These are phyloP conservation scores for Pheucticus melanocephalus DNA, from an alignment of 2,113 vertebrate genomes.

Conservation along the genomic window DNA sequence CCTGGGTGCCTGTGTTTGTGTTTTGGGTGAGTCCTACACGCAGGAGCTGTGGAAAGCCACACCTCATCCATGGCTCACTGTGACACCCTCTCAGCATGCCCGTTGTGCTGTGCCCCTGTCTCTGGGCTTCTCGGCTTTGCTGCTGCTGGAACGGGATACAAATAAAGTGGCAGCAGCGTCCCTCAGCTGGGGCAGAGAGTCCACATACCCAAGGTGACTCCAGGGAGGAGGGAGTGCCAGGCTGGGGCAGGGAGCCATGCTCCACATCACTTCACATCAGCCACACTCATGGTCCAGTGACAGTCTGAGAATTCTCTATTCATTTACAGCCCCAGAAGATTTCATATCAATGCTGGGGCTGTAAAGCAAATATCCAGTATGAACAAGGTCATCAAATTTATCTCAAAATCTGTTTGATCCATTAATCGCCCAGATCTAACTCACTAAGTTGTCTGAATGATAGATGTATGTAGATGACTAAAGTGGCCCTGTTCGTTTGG, in stretches of 20 bases:
- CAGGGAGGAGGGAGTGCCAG: background rate
- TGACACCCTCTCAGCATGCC: background rate
- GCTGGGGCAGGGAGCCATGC: background rate
- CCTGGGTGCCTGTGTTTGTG: background rate
- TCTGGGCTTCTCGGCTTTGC: background rate
- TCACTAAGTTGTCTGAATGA: background rate
- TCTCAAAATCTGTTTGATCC: background rate
- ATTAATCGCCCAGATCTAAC: background rate
- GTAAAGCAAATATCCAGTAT: background rate
- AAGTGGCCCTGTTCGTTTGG: background rate
- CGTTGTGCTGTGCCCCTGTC: background rate
- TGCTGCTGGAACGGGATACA: background rate
- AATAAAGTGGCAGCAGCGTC: background rate
- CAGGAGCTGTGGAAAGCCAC: background rate
- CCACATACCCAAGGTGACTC: background rate
- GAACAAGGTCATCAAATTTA: background rate
- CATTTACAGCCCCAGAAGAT: background rate
- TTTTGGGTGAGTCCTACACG: background rate
- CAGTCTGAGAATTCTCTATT: background rate
- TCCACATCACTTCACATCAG: background rate
- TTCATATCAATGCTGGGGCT: background rate
- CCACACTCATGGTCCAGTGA: background rate
- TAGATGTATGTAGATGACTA: background rate
- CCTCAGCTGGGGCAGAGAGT: background rate
- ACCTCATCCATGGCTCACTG: rapidly evolving